Conservation (phyloP, 2,888 invertebrate genomes). For the Unio delphinus region DNA sequence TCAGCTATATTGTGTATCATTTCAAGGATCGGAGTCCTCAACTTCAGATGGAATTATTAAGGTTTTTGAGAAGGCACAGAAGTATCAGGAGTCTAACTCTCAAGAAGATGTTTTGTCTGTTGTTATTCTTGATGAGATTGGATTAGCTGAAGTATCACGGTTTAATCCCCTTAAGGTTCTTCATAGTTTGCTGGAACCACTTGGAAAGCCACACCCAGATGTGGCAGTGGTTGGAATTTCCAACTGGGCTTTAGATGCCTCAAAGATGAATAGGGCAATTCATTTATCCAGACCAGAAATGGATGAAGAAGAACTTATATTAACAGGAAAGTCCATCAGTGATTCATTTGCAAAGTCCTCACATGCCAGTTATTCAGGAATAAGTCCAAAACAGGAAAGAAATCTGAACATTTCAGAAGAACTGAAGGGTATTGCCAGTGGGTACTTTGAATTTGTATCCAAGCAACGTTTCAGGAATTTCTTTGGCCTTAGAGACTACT, state of each 20-base stretch:
- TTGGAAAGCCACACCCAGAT: conserved; percentile 33
- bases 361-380: background rate
- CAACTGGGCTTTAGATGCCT: conserved; percentile 58
- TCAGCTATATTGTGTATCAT: conserved; percentile 48
- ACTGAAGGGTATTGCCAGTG: conserved; percentile 17
- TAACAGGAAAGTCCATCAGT: conserved; percentile 45
- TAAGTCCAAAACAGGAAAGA: background rate
- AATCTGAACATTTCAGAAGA: conserved; percentile 8
- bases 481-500: conserved; percentile 45
- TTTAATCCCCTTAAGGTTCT: conserved; percentile 58
- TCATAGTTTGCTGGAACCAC: conserved; percentile 52
- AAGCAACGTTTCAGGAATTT: conserved; percentile 35
- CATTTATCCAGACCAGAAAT: conserved; percentile 54
- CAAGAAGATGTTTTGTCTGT: conserved; percentile 43
- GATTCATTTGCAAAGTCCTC: conserved; percentile 15
- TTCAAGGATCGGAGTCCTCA: conserved; percentile 54
- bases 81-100: conserved; percentile 36
- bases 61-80: conserved; percentile 51
- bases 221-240: conserved; percentile 57
- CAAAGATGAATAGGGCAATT: conserved; percentile 62
- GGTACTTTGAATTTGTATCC: conserved; percentile 15
- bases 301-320: conserved; percentile 43
- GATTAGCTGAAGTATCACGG: conserved; percentile 54
- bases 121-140: conserved; percentile 59
- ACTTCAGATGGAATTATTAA: conserved; percentile 57